These are phyloP conservation scores for Meiosimyza decipiens DNA, from an alignment of 2,888 invertebrate species.

Conservation along the genomic window DNA sequence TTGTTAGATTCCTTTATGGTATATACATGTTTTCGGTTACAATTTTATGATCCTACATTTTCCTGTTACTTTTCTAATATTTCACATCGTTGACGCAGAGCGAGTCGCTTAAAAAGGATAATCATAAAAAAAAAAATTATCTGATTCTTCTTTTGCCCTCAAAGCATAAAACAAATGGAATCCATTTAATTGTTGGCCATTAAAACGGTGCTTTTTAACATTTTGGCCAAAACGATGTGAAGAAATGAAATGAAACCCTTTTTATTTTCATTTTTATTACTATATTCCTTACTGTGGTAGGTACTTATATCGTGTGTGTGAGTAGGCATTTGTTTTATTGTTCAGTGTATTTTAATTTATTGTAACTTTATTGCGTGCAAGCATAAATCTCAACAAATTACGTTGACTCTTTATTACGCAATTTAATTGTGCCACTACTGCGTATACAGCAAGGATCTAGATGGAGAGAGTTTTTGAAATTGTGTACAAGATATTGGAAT, in stretches of 20 bases:
- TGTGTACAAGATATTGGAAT: neutral
- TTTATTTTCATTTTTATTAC: conserved; percentile 8
- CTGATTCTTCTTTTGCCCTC: conserved; percentile 45
- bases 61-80: conserved; percentile 26
- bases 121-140: conserved; percentile 44
- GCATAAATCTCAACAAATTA: conserved; percentile 50
- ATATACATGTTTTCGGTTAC: neutral
- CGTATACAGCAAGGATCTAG: neutral
- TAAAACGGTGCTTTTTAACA: conserved; percentile 25
- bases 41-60: neutral
- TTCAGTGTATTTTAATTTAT: conserved; percentile 43
- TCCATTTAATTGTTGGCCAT: conserved; percentile 55
- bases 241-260: conserved; percentile 23
- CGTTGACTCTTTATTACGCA: conserved; percentile 33
- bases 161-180: conserved; percentile 53
- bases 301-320: neutral
- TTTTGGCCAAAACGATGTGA: conserved; percentile 10
- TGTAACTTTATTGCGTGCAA: conserved; percentile 46
- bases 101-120: conserved; percentile 36
- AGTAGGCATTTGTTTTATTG: conserved; percentile 28
- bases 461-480: neutral
- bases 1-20: conserved; percentile 21
- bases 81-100: conserved; percentile 29
- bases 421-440: no score
- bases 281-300: neutral